Conservation (phyloP, 2,888 invertebrate genomes). For the Bruchidius siliquastri region DNA sequence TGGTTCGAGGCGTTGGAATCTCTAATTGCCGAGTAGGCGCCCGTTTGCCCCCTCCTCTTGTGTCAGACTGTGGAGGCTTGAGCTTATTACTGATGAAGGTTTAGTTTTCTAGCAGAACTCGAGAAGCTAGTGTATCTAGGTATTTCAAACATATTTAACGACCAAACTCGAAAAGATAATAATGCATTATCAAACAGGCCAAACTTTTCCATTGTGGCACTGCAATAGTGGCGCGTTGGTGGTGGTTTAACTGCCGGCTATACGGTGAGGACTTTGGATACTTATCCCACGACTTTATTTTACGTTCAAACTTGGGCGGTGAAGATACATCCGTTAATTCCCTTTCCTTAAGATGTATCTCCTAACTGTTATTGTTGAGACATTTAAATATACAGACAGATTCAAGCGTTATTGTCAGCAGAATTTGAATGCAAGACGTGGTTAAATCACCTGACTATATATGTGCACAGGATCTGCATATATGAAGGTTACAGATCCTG, state of each 20-base stretch:
- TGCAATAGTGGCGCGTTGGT: not conserved
- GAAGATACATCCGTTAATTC: constrained; percentile 19
- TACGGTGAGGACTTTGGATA: constrained; percentile 33
- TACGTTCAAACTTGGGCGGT: constrained; percentile 26
- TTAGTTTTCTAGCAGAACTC: not conserved
- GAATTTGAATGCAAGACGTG: not conserved
- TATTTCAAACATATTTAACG: constrained; percentile 4
- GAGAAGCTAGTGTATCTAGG: not conserved
- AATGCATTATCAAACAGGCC: constrained; percentile 7
- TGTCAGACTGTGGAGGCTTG: too few species aligned
- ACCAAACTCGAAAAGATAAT: constrained; percentile 7
- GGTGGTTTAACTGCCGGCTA: constrained; percentile 5
- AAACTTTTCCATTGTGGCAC: not conserved
- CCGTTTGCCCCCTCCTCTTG: too few species aligned
- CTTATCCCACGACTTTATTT: constrained; percentile 31
- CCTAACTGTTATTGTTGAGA: constrained; percentile 28
- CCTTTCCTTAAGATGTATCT: constrained; percentile 22
- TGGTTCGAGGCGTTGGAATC: too few species aligned
- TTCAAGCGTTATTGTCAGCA: not conserved
- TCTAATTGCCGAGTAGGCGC: too few species aligned
- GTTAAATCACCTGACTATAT: not conserved
- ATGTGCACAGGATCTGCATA: too few species aligned
- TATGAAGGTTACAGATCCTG: too few species aligned
- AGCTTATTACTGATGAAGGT: too few species aligned
- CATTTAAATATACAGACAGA: constrained; percentile 22